Base-by-base conservation (phyloP, 2,113 vertebrate species). In the Salvelinus namaycush region DNA sequence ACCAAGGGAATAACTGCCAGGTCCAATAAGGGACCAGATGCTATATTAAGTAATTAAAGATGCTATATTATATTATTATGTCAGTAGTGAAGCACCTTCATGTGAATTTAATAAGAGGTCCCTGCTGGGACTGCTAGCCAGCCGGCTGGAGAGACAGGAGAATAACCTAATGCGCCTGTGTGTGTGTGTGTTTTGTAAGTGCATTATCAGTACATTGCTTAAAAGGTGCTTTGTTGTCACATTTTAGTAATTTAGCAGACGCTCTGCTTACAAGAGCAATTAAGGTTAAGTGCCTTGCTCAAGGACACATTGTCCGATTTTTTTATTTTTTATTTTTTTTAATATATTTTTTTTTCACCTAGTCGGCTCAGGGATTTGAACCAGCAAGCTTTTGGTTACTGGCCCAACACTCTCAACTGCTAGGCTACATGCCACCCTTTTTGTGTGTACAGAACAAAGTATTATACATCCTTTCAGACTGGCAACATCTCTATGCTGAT, bases 81-180 rank as follows among this genome's bases (percentile, higher is more conserved):
- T 48, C 27, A 16, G 59, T 27, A 18, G 39, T 48, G 64, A 18
- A 49, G 8, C 26, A 20, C 14, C 31, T 75, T n/a, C 44, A 6
- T 24, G 3, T 48, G 9, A 75, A 51, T 75, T 75, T 44, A 67
- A 39, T 26, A 66, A 26, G n/a, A 65, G 24, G 44, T 67, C 39
- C 60, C 39, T 16, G 20, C 31, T 49, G 62, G 16, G 39, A 67
- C 60, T 66, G 73, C 20, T 39, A 75, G 54, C 62, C 49, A 51
- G 49, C 49, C 9, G 11, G 11, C 49, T 14, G 44, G 39, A 26
- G 73, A 51, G 22, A 68, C 7, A 20, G 65, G 16, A 76, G 31
- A 75, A 68, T 5, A 62, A 18, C 70, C 70, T 31, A 34, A 22
- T 60, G 57, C 0, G 0, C 57, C 57, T 60, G 57, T 14, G 11